These are phyloP conservation scores for Aeoliscus strigatus DNA, from an alignment of 2,797 vertebrate genomes.

Conservation along the genomic window DNA sequence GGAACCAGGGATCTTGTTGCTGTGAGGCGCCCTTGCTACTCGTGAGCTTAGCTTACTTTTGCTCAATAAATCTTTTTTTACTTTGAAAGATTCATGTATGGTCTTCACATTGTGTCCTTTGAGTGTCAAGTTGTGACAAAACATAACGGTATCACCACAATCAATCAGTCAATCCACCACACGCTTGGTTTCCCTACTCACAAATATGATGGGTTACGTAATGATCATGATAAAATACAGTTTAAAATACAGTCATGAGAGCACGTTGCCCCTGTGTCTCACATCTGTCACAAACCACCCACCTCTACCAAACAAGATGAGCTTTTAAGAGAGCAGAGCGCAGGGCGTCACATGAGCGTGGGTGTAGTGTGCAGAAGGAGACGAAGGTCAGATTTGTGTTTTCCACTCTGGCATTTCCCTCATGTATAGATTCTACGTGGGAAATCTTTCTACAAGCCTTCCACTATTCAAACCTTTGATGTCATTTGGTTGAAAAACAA, in stretches of 20 bases:
- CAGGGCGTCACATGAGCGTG: conserved; percentile 36
- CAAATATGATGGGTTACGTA: too few species aligned
- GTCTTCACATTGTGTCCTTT: too few species aligned
- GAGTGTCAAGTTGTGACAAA: too few species aligned
- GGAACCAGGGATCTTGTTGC: conserved; percentile 27
- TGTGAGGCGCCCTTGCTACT: too few species aligned
- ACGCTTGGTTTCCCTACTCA: too few species aligned
- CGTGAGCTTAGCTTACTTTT: too few species aligned
- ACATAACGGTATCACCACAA: too few species aligned
- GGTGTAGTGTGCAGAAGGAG: conserved; percentile 15
- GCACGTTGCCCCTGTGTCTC: conserved; percentile 22
- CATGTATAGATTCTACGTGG: conserved; percentile 33
- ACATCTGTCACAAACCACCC: conserved; percentile 35
- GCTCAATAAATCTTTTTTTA: too few species aligned
- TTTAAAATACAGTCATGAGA: conserved; percentile 33
- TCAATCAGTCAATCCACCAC: too few species aligned
- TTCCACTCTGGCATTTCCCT: conserved; percentile 10
- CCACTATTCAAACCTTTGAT: conserved; percentile 4
- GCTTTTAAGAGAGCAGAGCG: conserved; percentile 43
- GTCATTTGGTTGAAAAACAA: background rate
- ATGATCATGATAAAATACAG: too few species aligned
- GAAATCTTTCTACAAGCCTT: conserved; percentile 12
- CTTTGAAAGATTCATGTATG: too few species aligned
- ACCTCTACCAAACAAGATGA: conserved; percentile 36
- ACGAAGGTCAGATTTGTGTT: conserved; percentile 35